Evolutionary conservation across 1,140 invertebrate species (phyloP).

Genomic region (Panagrolaimus sp.): DNA sequence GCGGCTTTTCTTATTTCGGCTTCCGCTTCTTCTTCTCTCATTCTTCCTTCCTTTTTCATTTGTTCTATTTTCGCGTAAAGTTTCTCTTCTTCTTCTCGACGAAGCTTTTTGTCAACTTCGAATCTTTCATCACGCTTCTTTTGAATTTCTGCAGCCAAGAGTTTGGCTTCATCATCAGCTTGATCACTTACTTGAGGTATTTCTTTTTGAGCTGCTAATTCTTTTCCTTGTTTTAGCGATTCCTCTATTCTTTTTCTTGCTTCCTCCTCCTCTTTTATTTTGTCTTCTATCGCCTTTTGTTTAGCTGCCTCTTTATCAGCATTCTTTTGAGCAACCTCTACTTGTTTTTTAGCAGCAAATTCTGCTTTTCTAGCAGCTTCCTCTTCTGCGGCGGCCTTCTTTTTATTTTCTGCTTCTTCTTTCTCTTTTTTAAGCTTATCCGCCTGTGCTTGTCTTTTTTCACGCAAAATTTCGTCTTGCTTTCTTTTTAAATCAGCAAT

Average conservation of each 20-base stretch:
- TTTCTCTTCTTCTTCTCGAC: constrained; percentile 2
- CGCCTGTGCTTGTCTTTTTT: not conserved
- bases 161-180: not conserved
- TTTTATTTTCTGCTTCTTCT: not conserved
- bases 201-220: not conserved
- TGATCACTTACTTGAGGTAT: not conserved
- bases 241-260: not conserved
- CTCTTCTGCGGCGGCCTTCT: not conserved
- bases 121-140: not conserved
- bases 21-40: constrained; percentile 3
- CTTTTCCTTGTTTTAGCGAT: not conserved
- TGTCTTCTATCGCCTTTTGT: not conserved
- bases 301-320: not conserved
- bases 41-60: not conserved
- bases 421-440: not conserved
- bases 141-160: not conserved
- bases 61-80: not conserved
- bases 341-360: not conserved
- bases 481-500: not conserved
- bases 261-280: not conserved
- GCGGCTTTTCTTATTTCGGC: not conserved
- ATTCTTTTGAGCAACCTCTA: not conserved
- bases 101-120: not conserved
- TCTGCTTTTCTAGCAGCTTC: not conserved
- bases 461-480: not conserved